A percentile compares a stretch with the other conserved stretches of the same genome.
Conservation (phyloP, 1,140 invertebrate genomes). For the Magallana gigas region DNA sequence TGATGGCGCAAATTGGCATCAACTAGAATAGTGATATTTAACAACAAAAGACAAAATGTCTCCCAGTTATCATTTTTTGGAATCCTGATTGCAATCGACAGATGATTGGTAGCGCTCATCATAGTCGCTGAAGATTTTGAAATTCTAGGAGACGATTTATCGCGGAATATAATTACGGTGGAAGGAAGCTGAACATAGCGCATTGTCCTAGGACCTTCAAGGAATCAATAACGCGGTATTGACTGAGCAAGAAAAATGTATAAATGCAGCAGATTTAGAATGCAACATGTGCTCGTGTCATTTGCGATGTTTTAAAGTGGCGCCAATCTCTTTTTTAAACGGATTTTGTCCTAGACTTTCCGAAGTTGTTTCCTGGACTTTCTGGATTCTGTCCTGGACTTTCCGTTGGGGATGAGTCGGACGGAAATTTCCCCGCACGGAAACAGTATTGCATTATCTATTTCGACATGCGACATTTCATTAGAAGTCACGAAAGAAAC, state of each 20-base stretch:
- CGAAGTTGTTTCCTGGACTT: neutral
- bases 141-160: neutral
- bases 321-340: too few species aligned
- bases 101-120: neutral
- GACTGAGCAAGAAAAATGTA: neutral
- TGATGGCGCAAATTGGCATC: too few species aligned
- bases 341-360: neutral
- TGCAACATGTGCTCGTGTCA: neutral
- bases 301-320: neutral
- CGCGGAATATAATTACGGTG: neutral
- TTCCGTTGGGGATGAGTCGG: neutral
- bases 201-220: neutral
- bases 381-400: neutral
- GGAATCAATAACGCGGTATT: neutral
- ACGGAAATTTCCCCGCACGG: neutral
- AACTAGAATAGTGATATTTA: too few species aligned
- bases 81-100: too few species aligned
- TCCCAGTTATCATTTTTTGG: too few species aligned
- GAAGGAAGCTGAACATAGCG: neutral
- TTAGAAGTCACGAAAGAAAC: neutral
- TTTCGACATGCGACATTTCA: neutral
- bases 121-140: neutral
- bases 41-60: too few species aligned
- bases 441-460: neutral
- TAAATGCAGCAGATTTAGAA: conserved; percentile 10